Base-by-base conservation (phyloP, 2,797 vertebrate genomes). In the Pygocentrus nattereri region DNA sequence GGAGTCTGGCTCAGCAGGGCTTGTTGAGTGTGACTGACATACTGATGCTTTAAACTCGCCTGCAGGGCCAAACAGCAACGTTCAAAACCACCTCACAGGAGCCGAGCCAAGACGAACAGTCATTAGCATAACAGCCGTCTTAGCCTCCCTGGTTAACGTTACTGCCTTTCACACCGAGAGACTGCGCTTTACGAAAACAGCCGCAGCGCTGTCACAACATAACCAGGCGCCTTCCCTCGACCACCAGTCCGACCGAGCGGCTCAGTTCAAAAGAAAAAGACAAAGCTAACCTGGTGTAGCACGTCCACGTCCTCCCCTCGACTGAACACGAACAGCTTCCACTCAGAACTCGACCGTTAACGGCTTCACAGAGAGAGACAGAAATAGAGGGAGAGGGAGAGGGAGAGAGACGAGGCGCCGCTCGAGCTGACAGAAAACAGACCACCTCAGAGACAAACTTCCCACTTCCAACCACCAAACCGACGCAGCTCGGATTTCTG, bases 371-470 rank as follows among this genome's bases (percentile, higher is more conserved):
- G 19, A 34, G 15, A n/a, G n/a, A n/a, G n/a, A n/a, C n/a, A n/a
- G n/a, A n/a, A n/a, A n/a, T n/a, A n/a, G n/a, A 8, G 19, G 34
- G 15, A 1, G 11, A 8, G 0, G 7, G 25, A 30, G 11, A 18
- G 16, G 64, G 62, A 38, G 3, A 38, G 30, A 34, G 12, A 21
- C 25, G 59, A 61, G 58, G 34, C 56, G n/a, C 73, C 34, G 15
- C 18, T 44, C 3, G 7, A 25, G 18, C 50, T 30, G 74, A 76
- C 74, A 76, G 23, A 76, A 76, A 76, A 47, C 59, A 76, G 59
- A 75, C 56, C 74, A 62, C 74, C 58, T 62, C 58, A 4, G 25
- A 62, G 44, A 31, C 41, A 49, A 76, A 76, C 58, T 76, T 62
- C 58, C 25, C 69, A 71, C 23, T 52, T 50, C 47, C 69, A 52